Evolutionary conservation across 2,888 invertebrate genomes (phyloP), one percentile per base, ranked within the genome.

Genomic region (Callyntrura sp.): DNA sequence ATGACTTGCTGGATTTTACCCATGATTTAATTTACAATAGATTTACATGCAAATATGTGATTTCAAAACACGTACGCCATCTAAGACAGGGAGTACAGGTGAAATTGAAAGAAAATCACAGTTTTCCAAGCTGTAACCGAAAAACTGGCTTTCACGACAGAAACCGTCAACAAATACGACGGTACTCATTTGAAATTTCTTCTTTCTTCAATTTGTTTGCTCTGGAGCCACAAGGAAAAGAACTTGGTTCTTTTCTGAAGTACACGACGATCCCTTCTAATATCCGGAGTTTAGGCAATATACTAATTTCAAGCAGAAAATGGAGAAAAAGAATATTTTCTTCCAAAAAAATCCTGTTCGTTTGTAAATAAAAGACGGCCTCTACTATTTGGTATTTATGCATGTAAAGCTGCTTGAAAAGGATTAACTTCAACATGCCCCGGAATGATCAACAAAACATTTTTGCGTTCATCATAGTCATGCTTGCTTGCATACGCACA

Each of bases 1-100:
- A 85, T 88, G 83, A 88, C 83, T 43, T 83, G 55, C 35, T 35
- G 35, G 6, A 88, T 88, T 84, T 88, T 51, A 88, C 83, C 62
- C 83, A 83, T 84, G 88, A 83, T 88, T 88, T 88, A 76, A 62
- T 76, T 23, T 55, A 48, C 73, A 57, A 35, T 35, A 83, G 73
- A 83, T 88, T 87, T 60, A 60, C 60, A 51, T 51, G 51, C 51
- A 51, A 14, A 60, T 60, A 60, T 6, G 8, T 60, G n/a, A n/a
- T 8, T 17, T 60, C n/a, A n/a, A n/a, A n/a, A n/a, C n/a, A n/a
- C n/a, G n/a, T 60, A n/a, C 9, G 51, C 51, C 51, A 11, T 5
- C 1, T 5, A 17, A 20, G 60, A n/a, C 17, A 8, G 17, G 12
- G 8, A 14, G 17, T 8, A 60, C 60, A 14, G 2, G 20, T 17